Base-by-base conservation (phyloP, 2,797 vertebrate genomes). In the Emydoidea blandingii region DNA sequence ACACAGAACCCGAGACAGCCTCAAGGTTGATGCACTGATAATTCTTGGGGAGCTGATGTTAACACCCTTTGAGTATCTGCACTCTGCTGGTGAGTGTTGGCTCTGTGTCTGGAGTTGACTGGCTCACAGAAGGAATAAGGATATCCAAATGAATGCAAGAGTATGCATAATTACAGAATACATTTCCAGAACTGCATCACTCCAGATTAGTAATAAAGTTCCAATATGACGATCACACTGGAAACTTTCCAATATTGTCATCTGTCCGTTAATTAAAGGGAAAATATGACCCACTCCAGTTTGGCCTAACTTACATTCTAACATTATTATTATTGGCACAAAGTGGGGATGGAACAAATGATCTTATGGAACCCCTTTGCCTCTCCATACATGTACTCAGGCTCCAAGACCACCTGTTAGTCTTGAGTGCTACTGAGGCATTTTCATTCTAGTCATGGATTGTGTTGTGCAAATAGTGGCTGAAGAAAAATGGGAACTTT, bases 1-100 rank as follows among this genome's bases (percentile, higher is more conserved):
- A 47, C 4, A 57, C 37, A 87, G 93, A 56, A 1, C 59, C 82
- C 7, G 18, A 90, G 52, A 76, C 0, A 0, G n/a, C 21, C 23
- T 85, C 44, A 92, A 9, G 82, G 29, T 79, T 3, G 2, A 81
- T 41, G 74, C 16, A 8, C 14, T 44, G 29, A 34, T 82, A 86
- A 53, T 68, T 14, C 59, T 49, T 49, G 11, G 94, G 41, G 81
- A 93, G 23, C 4, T 81, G 74, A 81, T 62, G 8, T 10, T 87
- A 68, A 81, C 0, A 1, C 52, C 25, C 44, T 47, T 23, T 68
- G 25, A 81, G n/a, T 14, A 87, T 21, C 1, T 91, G 29, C 49
- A 34, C 7, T 6, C 9, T 23, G 37, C 47, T 89, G 49, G 50
- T 3, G 78, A 54, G 8, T 74, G 93, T 74, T 83, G 44, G 4